phyloP scores from a whole-genome alignment of 2,888 invertebrate genomes.

The Macrophya annulata region DNA sequence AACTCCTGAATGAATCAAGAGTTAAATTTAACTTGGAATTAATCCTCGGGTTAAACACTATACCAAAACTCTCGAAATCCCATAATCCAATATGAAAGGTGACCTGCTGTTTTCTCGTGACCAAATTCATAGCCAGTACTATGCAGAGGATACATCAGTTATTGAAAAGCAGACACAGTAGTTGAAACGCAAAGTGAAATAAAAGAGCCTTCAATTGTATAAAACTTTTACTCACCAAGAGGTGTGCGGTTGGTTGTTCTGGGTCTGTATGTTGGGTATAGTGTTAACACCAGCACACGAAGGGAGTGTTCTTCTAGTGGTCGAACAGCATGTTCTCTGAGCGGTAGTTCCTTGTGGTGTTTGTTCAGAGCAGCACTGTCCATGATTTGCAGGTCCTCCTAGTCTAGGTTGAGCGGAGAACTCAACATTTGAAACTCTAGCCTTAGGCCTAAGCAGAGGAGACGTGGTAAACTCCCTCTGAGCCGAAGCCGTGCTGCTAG shows the following conservation, averaged over 20 bases:
- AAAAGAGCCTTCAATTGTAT: neutral
- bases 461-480: slow-evolving; percentile 78
- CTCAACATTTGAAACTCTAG: slow-evolving; percentile 76
- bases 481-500: slow-evolving; percentile 80
- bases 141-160: too few species aligned
- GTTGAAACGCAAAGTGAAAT: too few species aligned
- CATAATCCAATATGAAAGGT: neutral
- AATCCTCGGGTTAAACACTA: neutral
- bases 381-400: slow-evolving; percentile 64
- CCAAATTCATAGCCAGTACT: neutral
- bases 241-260: slow-evolving; percentile 67
- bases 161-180: too few species aligned
- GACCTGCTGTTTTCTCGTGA: neutral
- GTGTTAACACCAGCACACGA: slow-evolving; percentile 68
- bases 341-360: neutral
- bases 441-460: slow-evolving; percentile 78
- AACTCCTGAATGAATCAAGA: neutral
- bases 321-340: slow-evolving; percentile 83
- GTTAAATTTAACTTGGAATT: neutral
- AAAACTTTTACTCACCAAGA: slow-evolving; percentile 74
- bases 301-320: slow-evolving; percentile 82
- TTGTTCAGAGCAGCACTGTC: slow-evolving; percentile 72
- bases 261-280: slow-evolving; percentile 67
- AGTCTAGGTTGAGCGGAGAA: slow-evolving; percentile 67
- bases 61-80: neutral